These are phyloP conservation scores for Dasypolia templi DNA, from an alignment of 2,888 invertebrate genomes.

Conservation along the genomic window DNA sequence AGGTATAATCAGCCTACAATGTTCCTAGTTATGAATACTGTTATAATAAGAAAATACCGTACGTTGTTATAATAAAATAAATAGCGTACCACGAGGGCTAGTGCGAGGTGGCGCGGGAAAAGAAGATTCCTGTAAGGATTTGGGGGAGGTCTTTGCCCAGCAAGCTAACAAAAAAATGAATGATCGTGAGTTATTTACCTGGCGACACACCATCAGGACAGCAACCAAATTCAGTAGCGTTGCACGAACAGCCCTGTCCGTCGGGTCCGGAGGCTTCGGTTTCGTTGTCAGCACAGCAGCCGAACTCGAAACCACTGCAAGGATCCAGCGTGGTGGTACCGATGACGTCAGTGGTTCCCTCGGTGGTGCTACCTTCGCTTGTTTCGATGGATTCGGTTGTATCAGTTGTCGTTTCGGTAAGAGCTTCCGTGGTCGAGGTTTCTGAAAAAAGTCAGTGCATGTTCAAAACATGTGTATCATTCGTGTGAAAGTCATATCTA, in stretches of 20 bases:
- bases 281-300: constrained; percentile 94
- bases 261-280: constrained; percentile 91
- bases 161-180: no score
- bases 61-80: no score
- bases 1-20: neutral
- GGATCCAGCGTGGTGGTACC: constrained; percentile 68
- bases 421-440: constrained; percentile 35
- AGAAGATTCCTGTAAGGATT: no score
- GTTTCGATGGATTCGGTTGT: constrained; percentile 42
- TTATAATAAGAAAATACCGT: no score
- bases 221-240: constrained; percentile 92
- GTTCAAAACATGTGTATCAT: neutral
- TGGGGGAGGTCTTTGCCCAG: no score
- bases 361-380: constrained; percentile 31
- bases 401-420: constrained; percentile 46
- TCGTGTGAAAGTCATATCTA: neutral
- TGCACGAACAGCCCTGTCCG: constrained; percentile 92
- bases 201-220: constrained; percentile 93
- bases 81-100: no score
- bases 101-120: no score
- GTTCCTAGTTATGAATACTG: neutral
- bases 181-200: constrained; percentile 82
- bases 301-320: constrained; percentile 91
- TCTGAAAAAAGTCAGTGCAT: constrained; percentile 27
- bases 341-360: constrained; percentile 49